Percentiles rank a stretch among this genome's conserved stretches.
Evolutionary conservation across 64 coral and sea anemone genomes (phyloP).

Genomic region (Acropora yongei): DNA sequence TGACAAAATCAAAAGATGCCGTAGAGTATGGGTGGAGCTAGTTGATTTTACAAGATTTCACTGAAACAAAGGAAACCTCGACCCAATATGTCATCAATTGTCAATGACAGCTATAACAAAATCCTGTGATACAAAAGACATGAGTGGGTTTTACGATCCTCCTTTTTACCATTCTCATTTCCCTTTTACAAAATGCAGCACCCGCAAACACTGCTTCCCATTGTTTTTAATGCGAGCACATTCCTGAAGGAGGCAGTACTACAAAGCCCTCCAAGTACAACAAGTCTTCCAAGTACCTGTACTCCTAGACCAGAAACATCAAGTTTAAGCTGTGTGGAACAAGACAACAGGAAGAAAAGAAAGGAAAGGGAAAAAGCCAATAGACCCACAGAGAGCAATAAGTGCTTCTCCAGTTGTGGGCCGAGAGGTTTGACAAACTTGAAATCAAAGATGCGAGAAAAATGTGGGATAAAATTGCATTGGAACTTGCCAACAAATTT

Average conservation of each 20-base stretch:
- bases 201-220: neutral
- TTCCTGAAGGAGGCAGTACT: neutral
- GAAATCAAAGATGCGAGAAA: conserved; percentile 20
- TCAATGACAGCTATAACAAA: neutral
- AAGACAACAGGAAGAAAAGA: neutral
- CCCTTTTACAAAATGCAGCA: conserved; percentile 10
- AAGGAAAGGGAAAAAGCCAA: neutral
- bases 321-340: conserved; percentile 10
- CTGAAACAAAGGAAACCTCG: conserved; percentile 9
- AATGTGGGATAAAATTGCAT: neutral
- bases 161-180: neutral
- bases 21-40: neutral
- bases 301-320: neutral
- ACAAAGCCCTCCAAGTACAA: neutral
- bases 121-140: conserved; percentile 1
- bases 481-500: neutral
- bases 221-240: conserved; percentile 12
- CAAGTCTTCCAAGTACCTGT: conserved; percentile 2
- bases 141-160: conserved; percentile 7
- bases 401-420: neutral
- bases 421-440: conserved; percentile 8
- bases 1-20: neutral
- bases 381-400: conserved; percentile 11
- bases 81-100: neutral
- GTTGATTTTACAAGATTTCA: conserved; percentile 2